These are phyloP conservation scores for Eurystomus glaucurus DNA, from an alignment of 2,797 vertebrate species.

Conservation along the genomic window DNA sequence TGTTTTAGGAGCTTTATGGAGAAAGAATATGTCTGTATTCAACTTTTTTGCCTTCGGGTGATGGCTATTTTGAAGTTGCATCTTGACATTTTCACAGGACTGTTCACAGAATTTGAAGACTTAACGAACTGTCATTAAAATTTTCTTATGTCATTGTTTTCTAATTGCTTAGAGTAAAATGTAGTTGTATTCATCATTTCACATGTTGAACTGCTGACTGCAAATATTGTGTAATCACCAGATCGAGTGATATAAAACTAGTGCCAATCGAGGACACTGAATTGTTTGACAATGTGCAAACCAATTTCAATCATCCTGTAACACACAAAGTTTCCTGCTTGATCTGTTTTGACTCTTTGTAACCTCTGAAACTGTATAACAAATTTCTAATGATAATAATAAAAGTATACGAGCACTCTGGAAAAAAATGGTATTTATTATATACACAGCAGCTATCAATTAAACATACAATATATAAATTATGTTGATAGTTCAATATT, in stretches of 20 bases:
- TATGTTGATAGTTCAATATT: neutral
- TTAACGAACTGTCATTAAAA: slow-evolving; percentile 6
- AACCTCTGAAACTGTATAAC: neutral
- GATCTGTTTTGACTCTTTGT: neutral
- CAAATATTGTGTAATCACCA: neutral
- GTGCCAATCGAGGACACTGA: neutral
- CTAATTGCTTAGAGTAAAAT: neutral
- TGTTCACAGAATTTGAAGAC: neutral
- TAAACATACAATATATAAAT: neutral
- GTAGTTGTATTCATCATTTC: neutral
- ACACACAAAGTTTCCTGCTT: neutral
- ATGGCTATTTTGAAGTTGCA: neutral
- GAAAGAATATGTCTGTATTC: neutral
- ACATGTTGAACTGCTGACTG: neutral
- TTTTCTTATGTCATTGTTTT: slow-evolving; percentile 11
- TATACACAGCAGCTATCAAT: neutral
- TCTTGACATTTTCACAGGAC: neutral
- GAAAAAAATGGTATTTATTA: neutral
- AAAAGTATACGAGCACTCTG: neutral
- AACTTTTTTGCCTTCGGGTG: neutral
- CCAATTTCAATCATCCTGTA: neutral
- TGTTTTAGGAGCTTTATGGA: neutral
- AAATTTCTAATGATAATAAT: neutral
- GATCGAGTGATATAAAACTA: neutral
- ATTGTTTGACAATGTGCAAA: neutral